Evolutionary conservation across 2,888 invertebrate species (phyloP).

Genomic region (Lissonota sp.): DNA sequence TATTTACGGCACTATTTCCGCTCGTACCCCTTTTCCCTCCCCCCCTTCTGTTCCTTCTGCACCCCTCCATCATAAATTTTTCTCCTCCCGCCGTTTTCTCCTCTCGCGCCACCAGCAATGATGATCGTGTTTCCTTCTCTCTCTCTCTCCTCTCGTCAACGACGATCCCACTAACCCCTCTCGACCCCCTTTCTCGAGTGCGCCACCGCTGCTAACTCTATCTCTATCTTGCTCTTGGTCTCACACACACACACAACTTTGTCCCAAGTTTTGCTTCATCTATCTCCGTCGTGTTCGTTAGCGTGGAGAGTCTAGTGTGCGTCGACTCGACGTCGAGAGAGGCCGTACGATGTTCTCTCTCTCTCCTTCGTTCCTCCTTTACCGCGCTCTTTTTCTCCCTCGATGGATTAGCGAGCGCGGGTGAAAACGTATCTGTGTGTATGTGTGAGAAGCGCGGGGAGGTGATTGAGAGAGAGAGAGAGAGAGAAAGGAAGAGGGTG

Average conservation of each 20-base stretch:
- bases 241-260: not conserved
- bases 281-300: no score
- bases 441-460: not conserved
- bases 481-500: slow-evolving; percentile 51
- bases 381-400: slow-evolving; percentile 38
- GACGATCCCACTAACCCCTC: slow-evolving; percentile 50
- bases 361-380: slow-evolving; percentile 15
- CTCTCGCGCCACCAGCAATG: slow-evolving; percentile 60
- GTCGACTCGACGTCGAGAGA: slow-evolving; percentile 50
- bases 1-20: slow-evolving; percentile 81
- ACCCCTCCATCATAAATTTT: slow-evolving; percentile 6
- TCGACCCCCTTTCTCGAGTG: slow-evolving; percentile 69
- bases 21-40: slow-evolving; percentile 64
- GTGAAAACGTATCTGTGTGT: slow-evolving; percentile 22
- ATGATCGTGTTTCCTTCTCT: slow-evolving; percentile 55
- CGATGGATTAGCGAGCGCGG: slow-evolving; percentile 35
- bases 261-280: no score
- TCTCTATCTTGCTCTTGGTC: not conserved
- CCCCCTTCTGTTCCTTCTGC: slow-evolving; percentile 17
- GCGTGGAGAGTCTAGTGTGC: no score
- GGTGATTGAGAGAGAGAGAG: not conserved
- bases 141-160: slow-evolving; percentile 49
- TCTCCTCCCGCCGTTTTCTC: slow-evolving; percentile 47
- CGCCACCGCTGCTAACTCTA: slow-evolving; percentile 66
- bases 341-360: slow-evolving; percentile 45